phyloP scores from a whole-genome alignment of 2,888 invertebrate genomes.

The Meta bourneti region DNA sequence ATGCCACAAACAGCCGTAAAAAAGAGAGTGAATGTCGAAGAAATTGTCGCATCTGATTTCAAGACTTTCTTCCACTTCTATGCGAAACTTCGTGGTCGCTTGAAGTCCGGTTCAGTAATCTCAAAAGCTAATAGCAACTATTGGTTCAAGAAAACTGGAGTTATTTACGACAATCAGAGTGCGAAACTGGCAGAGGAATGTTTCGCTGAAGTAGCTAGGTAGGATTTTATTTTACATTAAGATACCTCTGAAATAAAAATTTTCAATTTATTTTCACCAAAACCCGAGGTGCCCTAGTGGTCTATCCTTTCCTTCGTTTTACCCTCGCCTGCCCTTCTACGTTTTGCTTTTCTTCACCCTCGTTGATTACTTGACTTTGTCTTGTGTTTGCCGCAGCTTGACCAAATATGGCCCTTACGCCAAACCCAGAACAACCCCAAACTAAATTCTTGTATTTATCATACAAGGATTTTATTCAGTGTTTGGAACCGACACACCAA shows the following conservation, averaged over 20 bases:
- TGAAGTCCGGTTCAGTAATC: slow-evolving; percentile 45
- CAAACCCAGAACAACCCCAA: background rate
- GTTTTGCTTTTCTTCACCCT: background rate
- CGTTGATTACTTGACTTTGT: too few relatives aligned
- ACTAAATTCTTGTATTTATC: background rate
- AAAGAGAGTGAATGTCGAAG: slow-evolving; percentile 16
- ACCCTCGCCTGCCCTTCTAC: background rate
- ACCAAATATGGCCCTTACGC: too few relatives aligned
- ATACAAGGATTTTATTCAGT: too few relatives aligned
- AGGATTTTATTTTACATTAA: background rate
- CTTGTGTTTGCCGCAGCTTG: too few relatives aligned
- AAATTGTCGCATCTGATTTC: slow-evolving; percentile 30
- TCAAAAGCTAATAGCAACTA: slow-evolving; percentile 47
- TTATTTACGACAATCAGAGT: slow-evolving; percentile 1
- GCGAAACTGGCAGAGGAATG: slow-evolving; percentile 9
- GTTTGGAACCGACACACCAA: too few relatives aligned
- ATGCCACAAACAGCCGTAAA: background rate
- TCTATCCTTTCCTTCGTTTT: background rate
- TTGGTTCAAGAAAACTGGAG: slow-evolving; percentile 43
- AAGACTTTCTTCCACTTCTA: slow-evolving; percentile 20
- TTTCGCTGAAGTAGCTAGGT: slow-evolving; percentile 39
- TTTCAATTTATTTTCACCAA: background rate
- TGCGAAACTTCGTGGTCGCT: slow-evolving; percentile 24
- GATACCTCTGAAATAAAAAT: too few relatives aligned
- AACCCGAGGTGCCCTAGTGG: background rate